phyloP scores from a whole-genome alignment of 2,888 invertebrate genomes.

The Brachypalpus laphriformis region DNA sequence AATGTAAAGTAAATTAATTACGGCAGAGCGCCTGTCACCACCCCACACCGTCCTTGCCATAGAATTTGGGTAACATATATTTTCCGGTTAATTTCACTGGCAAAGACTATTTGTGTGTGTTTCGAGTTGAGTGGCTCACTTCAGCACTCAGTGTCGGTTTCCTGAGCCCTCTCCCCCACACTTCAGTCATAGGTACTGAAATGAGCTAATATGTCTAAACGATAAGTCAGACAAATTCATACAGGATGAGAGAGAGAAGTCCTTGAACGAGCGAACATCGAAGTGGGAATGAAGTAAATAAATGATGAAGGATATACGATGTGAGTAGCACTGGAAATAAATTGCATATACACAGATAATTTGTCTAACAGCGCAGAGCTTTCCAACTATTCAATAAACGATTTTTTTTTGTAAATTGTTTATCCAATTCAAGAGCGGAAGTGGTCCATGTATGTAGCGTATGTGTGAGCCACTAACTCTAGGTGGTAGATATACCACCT shows the following conservation, averaged over 20 bases:
- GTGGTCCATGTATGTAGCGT: background rate
- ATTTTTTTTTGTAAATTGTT: background rate
- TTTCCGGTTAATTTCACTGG: conserved; percentile 27
- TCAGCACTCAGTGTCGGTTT: background rate
- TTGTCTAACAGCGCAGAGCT: conserved; percentile 20
- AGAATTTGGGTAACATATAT: conserved; percentile 1
- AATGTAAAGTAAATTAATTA: conserved; percentile 30
- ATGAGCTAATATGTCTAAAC: conserved; percentile 21
- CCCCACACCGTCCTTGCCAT: background rate
- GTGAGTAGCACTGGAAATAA: conserved; percentile 31
- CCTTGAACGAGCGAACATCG: conserved; percentile 28
- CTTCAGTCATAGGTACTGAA: background rate
- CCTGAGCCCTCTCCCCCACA: background rate
- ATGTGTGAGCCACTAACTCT: background rate
- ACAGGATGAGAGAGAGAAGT: conserved; percentile 27
- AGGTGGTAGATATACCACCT: background rate
- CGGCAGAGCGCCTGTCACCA: background rate
- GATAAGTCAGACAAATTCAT: conserved; percentile 48
- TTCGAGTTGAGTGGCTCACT: conserved; percentile 1
- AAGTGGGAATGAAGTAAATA: conserved; percentile 33
- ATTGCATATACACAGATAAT: conserved; percentile 43
- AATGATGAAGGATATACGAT: conserved; percentile 49
- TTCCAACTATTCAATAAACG: conserved; percentile 19
- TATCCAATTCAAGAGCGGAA: background rate
- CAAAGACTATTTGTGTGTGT: background rate